Evolutionary conservation across 2,888 invertebrate species (phyloP).

Genomic region (Sarcophaga caerulescens): DNA sequence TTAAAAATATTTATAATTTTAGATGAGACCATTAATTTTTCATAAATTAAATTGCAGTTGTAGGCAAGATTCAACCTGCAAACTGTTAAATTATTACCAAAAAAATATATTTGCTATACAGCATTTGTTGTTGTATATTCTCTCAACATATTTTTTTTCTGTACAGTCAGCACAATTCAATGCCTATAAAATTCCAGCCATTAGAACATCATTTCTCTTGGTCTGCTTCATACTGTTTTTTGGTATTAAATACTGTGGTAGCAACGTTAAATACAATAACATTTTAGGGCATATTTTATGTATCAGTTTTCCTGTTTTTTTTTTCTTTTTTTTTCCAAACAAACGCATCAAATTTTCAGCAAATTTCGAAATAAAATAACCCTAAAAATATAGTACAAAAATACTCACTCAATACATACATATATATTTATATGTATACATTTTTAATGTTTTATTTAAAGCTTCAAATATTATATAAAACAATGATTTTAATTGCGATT

Average conservation of each 20-base stretch:
- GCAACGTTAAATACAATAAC: background rate
- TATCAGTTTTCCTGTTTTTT: background rate
- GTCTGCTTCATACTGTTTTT: background rate
- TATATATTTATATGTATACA: background rate
- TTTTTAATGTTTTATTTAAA: slow-evolving; percentile 19
- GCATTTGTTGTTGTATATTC: background rate
- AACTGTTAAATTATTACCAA: background rate
- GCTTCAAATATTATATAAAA: slow-evolving; percentile 1
- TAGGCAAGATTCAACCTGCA: background rate
- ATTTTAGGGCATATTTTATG: slow-evolving; percentile 7
- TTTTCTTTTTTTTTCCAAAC: background rate
- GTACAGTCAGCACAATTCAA: slow-evolving; percentile 13
- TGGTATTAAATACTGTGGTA: background rate
- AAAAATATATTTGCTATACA: background rate
- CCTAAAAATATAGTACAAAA: background rate
- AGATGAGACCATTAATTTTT: background rate
- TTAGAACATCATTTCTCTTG: background rate
- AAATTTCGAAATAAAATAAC: slow-evolving; percentile 14
- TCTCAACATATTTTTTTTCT: background rate
- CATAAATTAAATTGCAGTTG: background rate
- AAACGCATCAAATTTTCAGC: slow-evolving; percentile 23
- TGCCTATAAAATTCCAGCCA: background rate
- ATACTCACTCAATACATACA: too few relatives aligned
- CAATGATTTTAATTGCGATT: background rate
- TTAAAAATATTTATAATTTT: background rate